phyloP scores from a whole-genome alignment of 2,113 vertebrate genomes.

The Leptobrachium ailaonicum region DNA sequence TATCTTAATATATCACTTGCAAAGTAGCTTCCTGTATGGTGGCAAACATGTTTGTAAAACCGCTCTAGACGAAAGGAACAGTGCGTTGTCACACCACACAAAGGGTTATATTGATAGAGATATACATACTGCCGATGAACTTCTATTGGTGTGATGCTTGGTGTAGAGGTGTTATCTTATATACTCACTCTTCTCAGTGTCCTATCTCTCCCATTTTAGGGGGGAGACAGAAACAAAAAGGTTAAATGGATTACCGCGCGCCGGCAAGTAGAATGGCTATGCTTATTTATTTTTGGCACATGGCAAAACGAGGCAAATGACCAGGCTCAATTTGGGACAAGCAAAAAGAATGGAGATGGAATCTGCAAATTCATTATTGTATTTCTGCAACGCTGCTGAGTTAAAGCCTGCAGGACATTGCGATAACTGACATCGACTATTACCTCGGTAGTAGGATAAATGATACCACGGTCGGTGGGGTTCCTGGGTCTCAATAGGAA shows the following conservation, averaged over 20 bases:
- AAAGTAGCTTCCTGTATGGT: conserved; percentile 3
- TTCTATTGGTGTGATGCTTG: conserved; percentile 27
- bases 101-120: conserved; percentile 18
- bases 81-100: conserved; percentile 19
- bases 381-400: conserved; percentile 45
- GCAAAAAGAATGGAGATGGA: conserved; percentile 53
- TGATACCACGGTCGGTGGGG: conserved; percentile 13
- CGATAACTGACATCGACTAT: conserved; percentile 45
- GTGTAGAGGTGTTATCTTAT: conserved; percentile 20
- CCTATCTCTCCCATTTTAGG: conserved; percentile 42
- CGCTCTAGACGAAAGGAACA: conserved; percentile 25
- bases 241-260: conserved; percentile 42
- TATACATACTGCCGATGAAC: not conserved
- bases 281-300: conserved; percentile 46
- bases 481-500: conserved; percentile 22
- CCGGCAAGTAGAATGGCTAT: conserved; percentile 48
- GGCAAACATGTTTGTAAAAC: conserved; percentile 27
- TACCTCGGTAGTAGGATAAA: conserved; percentile 26
- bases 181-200: conserved; percentile 11
- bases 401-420: conserved; percentile 50
- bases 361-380: conserved; percentile 57
- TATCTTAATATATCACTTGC: conserved; percentile 6
- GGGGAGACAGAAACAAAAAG: not conserved
- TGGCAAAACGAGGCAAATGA: conserved; percentile 56
- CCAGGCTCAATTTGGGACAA: conserved; percentile 52